phyloP scores from a whole-genome alignment of 2,888 invertebrate genomes.

The Volucella inanis region DNA sequence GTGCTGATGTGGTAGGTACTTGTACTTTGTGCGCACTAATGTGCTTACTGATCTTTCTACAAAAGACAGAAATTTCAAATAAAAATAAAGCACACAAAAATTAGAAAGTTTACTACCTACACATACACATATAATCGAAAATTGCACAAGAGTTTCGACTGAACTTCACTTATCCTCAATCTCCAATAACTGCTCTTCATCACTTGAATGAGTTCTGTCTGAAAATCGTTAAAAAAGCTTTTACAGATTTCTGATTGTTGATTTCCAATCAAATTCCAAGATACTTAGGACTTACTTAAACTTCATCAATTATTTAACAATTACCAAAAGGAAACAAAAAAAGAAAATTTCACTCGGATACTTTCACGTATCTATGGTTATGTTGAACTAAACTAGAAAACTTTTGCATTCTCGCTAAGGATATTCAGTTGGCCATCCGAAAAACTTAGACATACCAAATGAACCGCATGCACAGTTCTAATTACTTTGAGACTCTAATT shows the following conservation, averaged over 20 bases:
- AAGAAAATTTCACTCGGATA: background rate
- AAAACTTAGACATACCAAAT: slow-evolving; percentile 39
- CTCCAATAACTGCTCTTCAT: too few species aligned
- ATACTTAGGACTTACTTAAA: slow-evolving; percentile 47
- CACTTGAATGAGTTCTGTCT: too few species aligned
- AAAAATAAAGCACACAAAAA: too few species aligned
- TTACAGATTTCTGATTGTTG: background rate
- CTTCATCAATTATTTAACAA: slow-evolving; percentile 58
- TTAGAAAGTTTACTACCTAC: too few species aligned
- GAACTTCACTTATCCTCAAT: too few species aligned
- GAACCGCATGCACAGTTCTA: slow-evolving; percentile 66
- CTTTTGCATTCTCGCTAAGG: slow-evolving; percentile 44
- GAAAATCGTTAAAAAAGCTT: too few species aligned
- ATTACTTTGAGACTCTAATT: slow-evolving; percentile 68
- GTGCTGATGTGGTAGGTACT: too few species aligned
- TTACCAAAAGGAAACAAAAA: slow-evolving; percentile 14
- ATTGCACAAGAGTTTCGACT: too few species aligned
- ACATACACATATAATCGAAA: too few species aligned
- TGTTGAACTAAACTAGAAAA: background rate
- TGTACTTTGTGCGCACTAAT: too few species aligned
- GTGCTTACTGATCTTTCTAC: too few species aligned
- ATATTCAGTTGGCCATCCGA: slow-evolving; percentile 48
- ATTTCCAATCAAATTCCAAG: slow-evolving; percentile 25
- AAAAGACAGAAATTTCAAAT: too few species aligned
- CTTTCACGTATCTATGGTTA: background rate